Evolutionary conservation across 1,140 invertebrate genomes (phyloP).

Genomic region (Helicorthomorpha holstii): DNA sequence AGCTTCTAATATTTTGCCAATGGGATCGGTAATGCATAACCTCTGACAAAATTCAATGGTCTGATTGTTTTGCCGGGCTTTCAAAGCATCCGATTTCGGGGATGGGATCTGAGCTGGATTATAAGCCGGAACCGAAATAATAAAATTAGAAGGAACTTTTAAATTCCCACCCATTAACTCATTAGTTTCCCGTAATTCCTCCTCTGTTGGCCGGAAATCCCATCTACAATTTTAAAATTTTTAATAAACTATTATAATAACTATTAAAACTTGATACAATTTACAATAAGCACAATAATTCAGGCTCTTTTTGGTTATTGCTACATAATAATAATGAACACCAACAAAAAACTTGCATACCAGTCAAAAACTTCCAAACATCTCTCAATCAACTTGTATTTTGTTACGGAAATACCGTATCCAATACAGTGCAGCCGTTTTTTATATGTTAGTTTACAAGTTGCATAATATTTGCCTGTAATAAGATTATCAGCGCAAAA

Average conservation of each 20-base stretch:
- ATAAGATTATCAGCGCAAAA: too few species aligned
- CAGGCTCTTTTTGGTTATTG: too few species aligned
- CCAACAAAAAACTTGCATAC: too few species aligned
- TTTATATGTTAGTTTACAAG: too few species aligned
- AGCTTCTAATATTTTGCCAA: constrained; percentile 18
- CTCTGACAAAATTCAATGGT: constrained; percentile 62
- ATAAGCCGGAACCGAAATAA: constrained; percentile 44
- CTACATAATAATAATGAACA: too few species aligned
- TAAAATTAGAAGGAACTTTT: constrained; percentile 33
- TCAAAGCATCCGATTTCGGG: constrained; percentile 20
- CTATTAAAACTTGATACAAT: not conserved
- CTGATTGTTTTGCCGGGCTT: constrained; percentile 54
- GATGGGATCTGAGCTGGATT: constrained; percentile 27
- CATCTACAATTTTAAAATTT: constrained; percentile 31
- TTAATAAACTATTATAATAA: constrained; percentile 7
- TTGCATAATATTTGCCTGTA: too few species aligned
- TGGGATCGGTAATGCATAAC: constrained; percentile 59
- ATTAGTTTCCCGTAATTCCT: constrained; percentile 37
- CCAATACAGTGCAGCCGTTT: too few species aligned
- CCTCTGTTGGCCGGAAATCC: constrained; percentile 51
- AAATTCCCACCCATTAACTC: not conserved
- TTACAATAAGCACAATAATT: not conserved
- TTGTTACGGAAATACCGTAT: too few species aligned
- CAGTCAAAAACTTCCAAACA: too few species aligned
- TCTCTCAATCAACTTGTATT: too few species aligned